Percentiles rank a stretch among this genome's conserved stretches.
Evolutionary conservation across 1,140 invertebrate genomes (phyloP).

Genomic region (Eubasilissa regina): DNA sequence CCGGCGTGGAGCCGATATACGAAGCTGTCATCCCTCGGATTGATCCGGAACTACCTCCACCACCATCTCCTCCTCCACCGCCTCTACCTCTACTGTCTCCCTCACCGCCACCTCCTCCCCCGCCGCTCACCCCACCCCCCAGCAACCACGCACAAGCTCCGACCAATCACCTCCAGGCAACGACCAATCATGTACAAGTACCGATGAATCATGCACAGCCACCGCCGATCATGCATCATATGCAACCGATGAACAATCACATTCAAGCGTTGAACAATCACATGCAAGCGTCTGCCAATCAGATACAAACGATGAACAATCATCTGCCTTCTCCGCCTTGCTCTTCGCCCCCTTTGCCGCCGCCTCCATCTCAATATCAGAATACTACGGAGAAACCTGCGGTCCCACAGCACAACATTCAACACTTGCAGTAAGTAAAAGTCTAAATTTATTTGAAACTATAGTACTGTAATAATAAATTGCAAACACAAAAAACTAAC

Average conservation of each 20-base stretch:
- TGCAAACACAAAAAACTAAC: too few relatives aligned
- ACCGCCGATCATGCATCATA: not conserved
- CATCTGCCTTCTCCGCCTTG: constrained; percentile 18
- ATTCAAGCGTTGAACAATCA: constrained; percentile 24
- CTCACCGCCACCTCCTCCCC: constrained; percentile 62
- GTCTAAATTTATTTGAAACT: too few relatives aligned
- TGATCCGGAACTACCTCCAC: constrained; percentile 65
- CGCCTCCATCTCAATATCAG: constrained; percentile 44
- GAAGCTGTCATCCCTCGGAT: constrained; percentile 54
- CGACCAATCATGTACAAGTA: not conserved
- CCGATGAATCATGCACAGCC: constrained; percentile 1
- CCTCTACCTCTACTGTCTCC: constrained; percentile 64
- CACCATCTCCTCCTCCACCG: constrained; percentile 64
- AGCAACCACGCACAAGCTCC: constrained; percentile 1
- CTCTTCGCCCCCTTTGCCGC: constrained; percentile 46
- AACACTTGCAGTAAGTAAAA: constrained; percentile 23
- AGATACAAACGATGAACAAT: constrained; percentile 19
- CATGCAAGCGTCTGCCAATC: not conserved
- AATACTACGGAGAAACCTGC: constrained; percentile 34
- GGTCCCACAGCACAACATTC: constrained; percentile 29
- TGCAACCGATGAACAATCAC: not conserved
- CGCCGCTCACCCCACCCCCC: constrained; percentile 62
- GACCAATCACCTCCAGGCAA: constrained; percentile 14
- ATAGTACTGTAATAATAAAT: too few relatives aligned
- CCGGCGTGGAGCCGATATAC: constrained; percentile 52